Conservation (phyloP, 2,113 vertebrate genomes). For the Thunnus maccoyii region DNA sequence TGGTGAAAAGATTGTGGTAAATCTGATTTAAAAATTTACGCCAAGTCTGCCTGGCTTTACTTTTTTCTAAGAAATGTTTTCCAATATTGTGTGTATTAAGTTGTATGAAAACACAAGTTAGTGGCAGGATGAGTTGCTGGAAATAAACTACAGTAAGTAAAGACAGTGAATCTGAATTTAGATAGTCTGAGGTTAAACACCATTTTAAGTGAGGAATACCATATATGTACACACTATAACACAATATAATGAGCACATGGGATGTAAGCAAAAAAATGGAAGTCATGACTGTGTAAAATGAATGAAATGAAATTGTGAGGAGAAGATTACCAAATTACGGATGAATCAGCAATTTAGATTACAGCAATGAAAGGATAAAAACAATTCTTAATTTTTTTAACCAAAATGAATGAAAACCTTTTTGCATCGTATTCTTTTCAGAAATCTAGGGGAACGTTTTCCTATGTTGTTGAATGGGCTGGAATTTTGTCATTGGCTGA, state of each 20-base stretch:
- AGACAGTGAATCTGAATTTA: slow-evolving; percentile 7
- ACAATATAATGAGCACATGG: not conserved
- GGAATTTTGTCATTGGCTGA: slow-evolving; percentile 53
- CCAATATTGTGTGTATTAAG: slow-evolving; percentile 2
- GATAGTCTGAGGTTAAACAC: too few relatives aligned
- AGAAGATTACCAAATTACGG: not conserved
- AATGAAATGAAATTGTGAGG: not conserved
- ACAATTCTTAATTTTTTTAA: not conserved
- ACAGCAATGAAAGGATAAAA: too few relatives aligned
- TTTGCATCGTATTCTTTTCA: not conserved
- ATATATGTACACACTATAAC: not conserved
- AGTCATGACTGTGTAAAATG: not conserved
- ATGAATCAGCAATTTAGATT: not conserved
- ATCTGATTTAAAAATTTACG: slow-evolving; percentile 33
- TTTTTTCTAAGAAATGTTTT: slow-evolving; percentile 21
- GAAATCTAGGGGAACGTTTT: not conserved
- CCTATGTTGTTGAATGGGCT: slow-evolving; percentile 11
- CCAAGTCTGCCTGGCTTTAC: slow-evolving; percentile 7
- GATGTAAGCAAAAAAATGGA: not conserved
- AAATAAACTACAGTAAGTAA: too few relatives aligned
- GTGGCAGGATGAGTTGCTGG: not conserved
- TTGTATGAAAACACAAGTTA: not conserved
- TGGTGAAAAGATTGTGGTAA: slow-evolving; percentile 29
- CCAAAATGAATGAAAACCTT: not conserved
- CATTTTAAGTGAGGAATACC: too few relatives aligned